Percentiles rank a stretch among this genome's conserved stretches.
These are phyloP conservation scores for Zaprionus bogoriensis DNA, from an alignment of 2,888 invertebrate genomes.

Conservation along the genomic window DNA sequence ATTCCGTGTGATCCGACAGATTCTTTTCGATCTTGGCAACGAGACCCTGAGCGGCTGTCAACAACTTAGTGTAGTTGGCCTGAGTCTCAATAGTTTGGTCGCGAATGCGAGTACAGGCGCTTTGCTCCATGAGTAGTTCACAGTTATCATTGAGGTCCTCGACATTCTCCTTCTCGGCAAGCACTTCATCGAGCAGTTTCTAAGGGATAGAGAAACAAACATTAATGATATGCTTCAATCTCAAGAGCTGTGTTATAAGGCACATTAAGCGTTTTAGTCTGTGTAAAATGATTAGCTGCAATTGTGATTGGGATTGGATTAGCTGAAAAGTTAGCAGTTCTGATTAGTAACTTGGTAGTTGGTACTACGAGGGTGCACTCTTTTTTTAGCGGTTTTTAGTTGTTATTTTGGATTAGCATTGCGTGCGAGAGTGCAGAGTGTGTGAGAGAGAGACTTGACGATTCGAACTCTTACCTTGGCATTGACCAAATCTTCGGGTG, in stretches of 20 bases:
- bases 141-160: conserved; percentile 94
- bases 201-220: conserved; percentile 22
- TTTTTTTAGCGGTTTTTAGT: conserved; percentile 41
- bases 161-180: conserved; percentile 89
- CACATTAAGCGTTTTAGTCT: conserved; percentile 57
- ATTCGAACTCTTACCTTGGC: conserved; percentile 86
- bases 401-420: conserved; percentile 59
- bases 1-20: conserved; percentile 94
- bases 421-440: conserved; percentile 47
- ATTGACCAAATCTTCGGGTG: conserved; percentile 89
- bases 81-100: conserved; percentile 94
- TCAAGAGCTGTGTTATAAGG: conserved; percentile 41
- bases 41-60: conserved; percentile 91
- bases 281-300: conserved; percentile 69
- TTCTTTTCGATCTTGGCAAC: conserved; percentile 95
- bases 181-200: conserved; percentile 89
- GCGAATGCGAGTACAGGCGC: conserved; percentile 92
- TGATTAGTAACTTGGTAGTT: conserved; percentile 59
- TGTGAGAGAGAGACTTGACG: conserved; percentile 27
- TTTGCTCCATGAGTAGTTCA: conserved; percentile 92
- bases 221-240: conserved; percentile 15
- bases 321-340: conserved; percentile 59
- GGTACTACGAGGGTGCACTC: conserved; percentile 37
- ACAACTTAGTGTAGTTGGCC: conserved; percentile 90
- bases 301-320: conserved; percentile 39